Evolutionary conservation across 2,797 vertebrate genomes (phyloP).

Genomic region (Babyrousa celebensis): DNA sequence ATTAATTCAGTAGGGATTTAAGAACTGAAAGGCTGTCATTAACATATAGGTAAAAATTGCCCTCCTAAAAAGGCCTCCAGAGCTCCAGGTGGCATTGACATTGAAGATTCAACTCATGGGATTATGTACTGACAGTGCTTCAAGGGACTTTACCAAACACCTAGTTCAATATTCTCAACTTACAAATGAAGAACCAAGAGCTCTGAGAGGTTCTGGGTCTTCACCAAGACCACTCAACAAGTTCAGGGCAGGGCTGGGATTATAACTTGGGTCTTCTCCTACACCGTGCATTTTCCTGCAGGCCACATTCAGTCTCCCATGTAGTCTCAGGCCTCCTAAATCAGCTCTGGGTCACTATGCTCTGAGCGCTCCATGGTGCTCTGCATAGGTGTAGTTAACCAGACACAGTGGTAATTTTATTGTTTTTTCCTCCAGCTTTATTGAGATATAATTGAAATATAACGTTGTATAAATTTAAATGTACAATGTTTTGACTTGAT

Average conservation of each 20-base stretch:
- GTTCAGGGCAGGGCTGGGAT: background rate
- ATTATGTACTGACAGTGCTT: background rate
- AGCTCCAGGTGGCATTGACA: background rate
- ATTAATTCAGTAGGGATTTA: slow-evolving; percentile 47
- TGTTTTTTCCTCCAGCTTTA: background rate
- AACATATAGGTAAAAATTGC: background rate
- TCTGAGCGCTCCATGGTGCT: background rate
- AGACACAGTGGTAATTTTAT: background rate
- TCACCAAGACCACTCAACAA: background rate
- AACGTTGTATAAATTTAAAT: background rate
- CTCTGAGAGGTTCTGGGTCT: background rate
- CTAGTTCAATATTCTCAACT: background rate
- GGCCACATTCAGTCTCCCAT: background rate
- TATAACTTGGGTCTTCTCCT: background rate
- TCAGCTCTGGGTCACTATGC: background rate
- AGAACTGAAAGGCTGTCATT: slow-evolving; percentile 25
- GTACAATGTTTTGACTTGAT: background rate
- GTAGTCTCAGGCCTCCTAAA: background rate
- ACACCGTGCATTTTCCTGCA: accelerated
- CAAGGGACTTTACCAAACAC: background rate
- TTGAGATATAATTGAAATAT: background rate
- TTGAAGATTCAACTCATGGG: slow-evolving; percentile 35
- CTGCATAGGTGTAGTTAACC: background rate
- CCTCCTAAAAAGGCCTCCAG: background rate
- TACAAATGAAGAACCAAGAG: background rate